A percentile compares a stretch with the other conserved stretches of the same genome.
Conservation (phyloP, 2,888 invertebrate genomes). For the Eupithecia pulchellata region DNA sequence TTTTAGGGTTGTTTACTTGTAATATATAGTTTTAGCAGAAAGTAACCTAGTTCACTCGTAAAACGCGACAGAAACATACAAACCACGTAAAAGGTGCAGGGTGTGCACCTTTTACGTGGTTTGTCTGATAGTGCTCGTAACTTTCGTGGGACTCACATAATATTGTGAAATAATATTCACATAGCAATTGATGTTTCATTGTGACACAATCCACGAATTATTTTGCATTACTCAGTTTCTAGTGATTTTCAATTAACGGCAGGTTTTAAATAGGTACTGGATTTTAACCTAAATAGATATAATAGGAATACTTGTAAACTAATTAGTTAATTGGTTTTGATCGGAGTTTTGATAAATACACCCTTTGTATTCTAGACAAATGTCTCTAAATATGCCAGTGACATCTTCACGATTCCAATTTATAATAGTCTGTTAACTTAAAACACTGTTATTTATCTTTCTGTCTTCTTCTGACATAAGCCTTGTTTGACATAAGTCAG, state of each 20-base stretch:
- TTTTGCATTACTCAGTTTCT: background rate
- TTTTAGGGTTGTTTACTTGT: no score
- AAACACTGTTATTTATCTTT: no score
- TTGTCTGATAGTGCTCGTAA: no score
- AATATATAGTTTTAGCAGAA: background rate
- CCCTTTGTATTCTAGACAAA: background rate
- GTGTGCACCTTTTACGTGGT: no score
- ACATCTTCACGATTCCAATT: background rate
- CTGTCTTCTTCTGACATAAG: no score
- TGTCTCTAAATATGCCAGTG: background rate
- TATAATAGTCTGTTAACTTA: no score
- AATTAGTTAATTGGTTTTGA: background rate
- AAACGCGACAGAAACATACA: background rate
- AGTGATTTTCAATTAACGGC: background rate
- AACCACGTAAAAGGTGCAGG: background rate
- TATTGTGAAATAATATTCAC: background rate
- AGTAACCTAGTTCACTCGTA: background rate
- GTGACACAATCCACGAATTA: background rate
- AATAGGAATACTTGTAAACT: background rate
- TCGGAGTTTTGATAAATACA: background rate
- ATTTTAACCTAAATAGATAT: background rate
- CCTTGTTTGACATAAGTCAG: no score
- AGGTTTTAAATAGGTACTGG: background rate
- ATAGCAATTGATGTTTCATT: no score
- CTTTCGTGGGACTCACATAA: no score